Evolutionary conservation across 2,888 invertebrate genomes (phyloP), one percentile per base, ranked within the genome.

Genomic region (Hedya salicella): DNA sequence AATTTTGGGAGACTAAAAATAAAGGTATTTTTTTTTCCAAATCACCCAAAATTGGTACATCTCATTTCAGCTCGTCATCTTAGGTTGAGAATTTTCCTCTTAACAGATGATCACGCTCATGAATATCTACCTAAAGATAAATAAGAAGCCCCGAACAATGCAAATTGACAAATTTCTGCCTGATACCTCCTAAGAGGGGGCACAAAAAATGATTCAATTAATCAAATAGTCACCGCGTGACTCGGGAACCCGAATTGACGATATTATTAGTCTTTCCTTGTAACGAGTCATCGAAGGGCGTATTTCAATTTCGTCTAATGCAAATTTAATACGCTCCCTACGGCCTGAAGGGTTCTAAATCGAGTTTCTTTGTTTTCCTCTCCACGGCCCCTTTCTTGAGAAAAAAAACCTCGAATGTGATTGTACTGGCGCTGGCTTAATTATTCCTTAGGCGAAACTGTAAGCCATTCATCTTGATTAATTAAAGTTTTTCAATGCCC

Each of bases 291-390:
- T 89, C 83, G 85, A 82, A 85, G 88, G 91, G 90, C 87, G 91
- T 88, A 89, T 88, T 91, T 90, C 89, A 92, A 92, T 91, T 91
- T 85, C 80, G 82, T 83, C 88, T 91, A 91, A 92, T 91, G 91
- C 91, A 91, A 91, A 91, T 92, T 91, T 92, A 91, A 92, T 91
- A 90, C 88, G 83, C 86, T 86, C 86, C 85, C 85, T 75, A 76
- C 77, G 80, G 80, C 75, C 75, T 80, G 81, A 85, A 87, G 87
- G 88, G 86, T 83, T 80, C 80, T 76, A 80, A 85, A 85, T 84
- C 81, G 83, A 85, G 83, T 86, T 88, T 83, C 87, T 88, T 90
- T 91, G 89, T 91, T 89, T 89, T 84, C 84, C 79, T 80, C 75
- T 74, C 74, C 74, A 72, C 73, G 73, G 74, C 71, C 73, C 69